phyloP scores from a whole-genome alignment of 2,888 invertebrate genomes.

The Orchesella flavescens region DNA sequence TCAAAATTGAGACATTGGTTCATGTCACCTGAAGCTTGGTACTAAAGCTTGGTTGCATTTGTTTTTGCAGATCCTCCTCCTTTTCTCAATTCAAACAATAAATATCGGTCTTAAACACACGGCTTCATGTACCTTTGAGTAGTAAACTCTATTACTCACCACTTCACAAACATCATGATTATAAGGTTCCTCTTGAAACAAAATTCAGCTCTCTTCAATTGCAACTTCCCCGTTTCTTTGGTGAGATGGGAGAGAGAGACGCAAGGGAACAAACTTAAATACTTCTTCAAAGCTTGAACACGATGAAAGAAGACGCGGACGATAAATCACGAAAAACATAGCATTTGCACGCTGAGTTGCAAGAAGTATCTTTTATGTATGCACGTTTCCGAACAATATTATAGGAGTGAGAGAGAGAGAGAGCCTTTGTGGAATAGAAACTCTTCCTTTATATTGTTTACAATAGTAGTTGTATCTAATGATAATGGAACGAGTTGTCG shows the following conservation, averaged over 20 bases:
- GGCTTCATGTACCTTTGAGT: constrained; percentile 34
- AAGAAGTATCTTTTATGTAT: constrained; percentile 34
- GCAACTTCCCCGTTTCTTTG: background rate
- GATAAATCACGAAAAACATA: constrained; percentile 52
- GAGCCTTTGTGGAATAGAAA: background rate
- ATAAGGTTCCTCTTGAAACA: constrained; percentile 29
- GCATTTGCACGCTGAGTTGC: constrained; percentile 28
- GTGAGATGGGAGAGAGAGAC: background rate
- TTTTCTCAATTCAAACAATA: constrained; percentile 36
- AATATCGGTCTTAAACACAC: constrained; percentile 38
- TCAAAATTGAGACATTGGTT: constrained; percentile 41
- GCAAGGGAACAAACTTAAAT: constrained; percentile 18
- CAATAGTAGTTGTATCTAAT: background rate
- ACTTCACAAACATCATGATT: constrained; percentile 41
- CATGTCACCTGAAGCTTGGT: background rate
- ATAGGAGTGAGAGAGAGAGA: background rate
- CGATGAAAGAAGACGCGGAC: constrained; percentile 41
- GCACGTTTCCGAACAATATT: constrained; percentile 7
- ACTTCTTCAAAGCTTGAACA: constrained; percentile 7
- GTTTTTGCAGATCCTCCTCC: constrained; percentile 25
- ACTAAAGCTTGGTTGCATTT: constrained; percentile 23
- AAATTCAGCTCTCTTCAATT: constrained; percentile 29
- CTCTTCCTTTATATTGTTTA: constrained; percentile 14
- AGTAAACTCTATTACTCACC: constrained; percentile 33
- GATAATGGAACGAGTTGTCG: constrained; percentile 22